Evolutionary conservation across 2,888 invertebrate species (phyloP).

Genomic region (Seira musarum): DNA sequence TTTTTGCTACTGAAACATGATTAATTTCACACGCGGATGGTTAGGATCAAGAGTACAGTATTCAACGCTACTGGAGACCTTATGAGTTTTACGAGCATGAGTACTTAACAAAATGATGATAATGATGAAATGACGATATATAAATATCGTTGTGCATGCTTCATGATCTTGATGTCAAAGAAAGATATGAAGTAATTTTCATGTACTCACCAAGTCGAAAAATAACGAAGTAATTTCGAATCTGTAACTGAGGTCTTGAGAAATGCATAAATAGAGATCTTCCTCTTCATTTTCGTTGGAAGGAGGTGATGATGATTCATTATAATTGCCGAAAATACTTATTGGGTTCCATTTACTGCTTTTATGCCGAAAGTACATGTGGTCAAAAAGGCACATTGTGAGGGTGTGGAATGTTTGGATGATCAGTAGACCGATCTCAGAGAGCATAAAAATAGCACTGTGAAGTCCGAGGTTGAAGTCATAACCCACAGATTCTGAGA

Average conservation of each 20-base stretch:
- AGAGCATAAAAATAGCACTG: conserved; percentile 67
- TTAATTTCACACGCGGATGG: no score
- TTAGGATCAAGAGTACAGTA: no score
- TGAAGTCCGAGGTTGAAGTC: conserved; percentile 68
- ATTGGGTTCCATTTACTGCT: conserved; percentile 47
- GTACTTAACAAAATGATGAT: no score
- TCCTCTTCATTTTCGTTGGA: conserved; percentile 50
- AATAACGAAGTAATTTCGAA: conserved; percentile 65
- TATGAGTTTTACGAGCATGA: no score
- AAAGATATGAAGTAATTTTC: no score
- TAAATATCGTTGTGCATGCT: no score
- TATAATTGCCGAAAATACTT: conserved; percentile 14
- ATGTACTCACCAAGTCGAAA: conserved; percentile 66
- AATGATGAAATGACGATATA: no score
- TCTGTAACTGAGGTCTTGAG: conserved; percentile 66
- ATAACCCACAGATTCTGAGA: conserved; percentile 25
- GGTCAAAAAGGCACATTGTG: conserved; percentile 66
- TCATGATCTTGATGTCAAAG: no score
- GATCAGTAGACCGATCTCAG: conserved; percentile 64
- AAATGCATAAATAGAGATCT: conserved; percentile 61
- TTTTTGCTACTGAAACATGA: no score
- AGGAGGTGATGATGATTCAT: not conserved
- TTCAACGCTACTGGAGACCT: no score
- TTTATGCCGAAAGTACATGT: conserved; percentile 49
- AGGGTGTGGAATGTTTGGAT: conserved; percentile 66